phyloP scores from a whole-genome alignment of 2,797 vertebrate species.

The Gallinago solitaria region DNA sequence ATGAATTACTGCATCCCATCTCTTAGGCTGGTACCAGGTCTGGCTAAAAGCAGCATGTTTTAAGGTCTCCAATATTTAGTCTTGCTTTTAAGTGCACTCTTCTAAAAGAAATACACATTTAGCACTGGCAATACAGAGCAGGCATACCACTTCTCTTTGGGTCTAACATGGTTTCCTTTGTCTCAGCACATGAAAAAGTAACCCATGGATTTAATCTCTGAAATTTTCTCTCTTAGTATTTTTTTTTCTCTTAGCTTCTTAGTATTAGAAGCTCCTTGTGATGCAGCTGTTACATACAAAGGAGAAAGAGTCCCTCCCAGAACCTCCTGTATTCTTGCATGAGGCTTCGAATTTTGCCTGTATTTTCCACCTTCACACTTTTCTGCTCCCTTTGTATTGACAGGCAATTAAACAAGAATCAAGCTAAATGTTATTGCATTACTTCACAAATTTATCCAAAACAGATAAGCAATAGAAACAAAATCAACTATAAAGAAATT shows the following conservation, averaged over 20 bases:
- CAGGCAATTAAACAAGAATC: not conserved
- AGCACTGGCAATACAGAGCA: not conserved
- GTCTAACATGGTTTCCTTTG: not conserved
- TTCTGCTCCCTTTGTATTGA: not conserved
- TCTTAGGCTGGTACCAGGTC: not conserved
- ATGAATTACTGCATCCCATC: not conserved
- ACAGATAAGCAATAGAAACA: not conserved
- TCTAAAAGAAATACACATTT: not conserved
- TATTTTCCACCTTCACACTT: not conserved
- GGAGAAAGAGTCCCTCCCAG: not conserved
- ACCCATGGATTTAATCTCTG: not conserved
- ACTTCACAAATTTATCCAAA: not conserved
- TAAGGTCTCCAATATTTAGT: not conserved
- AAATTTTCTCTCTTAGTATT: not conserved
- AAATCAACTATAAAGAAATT: not conserved
- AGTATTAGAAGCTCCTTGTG: not conserved
- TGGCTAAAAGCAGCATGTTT: not conserved
- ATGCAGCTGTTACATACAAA: not conserved
- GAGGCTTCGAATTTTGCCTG: not conserved
- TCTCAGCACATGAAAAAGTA: not conserved
- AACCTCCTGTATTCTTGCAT: not conserved
- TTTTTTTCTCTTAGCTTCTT: not conserved
- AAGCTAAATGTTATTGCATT: not conserved
- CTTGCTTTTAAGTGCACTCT: not conserved
- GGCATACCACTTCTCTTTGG: not conserved